These are phyloP conservation scores for Frankliniella intonsa DNA, from an alignment of 2,888 invertebrate genomes.

Conservation along the genomic window DNA sequence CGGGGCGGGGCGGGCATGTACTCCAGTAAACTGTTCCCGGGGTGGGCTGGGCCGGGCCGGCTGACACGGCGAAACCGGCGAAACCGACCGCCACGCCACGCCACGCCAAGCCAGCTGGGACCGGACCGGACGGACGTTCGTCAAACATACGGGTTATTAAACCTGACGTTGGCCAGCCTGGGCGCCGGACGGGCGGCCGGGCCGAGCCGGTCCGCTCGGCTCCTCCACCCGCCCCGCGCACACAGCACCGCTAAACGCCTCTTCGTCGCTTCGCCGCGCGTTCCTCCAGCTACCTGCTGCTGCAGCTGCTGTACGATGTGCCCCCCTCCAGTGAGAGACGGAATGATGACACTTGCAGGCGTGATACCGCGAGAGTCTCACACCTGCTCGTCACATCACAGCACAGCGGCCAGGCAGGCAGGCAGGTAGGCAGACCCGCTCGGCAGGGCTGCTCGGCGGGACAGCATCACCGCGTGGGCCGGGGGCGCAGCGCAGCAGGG, in stretches of 20 bases:
- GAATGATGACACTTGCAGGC: too few species aligned
- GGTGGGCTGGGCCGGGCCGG: too few species aligned
- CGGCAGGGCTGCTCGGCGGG: background rate
- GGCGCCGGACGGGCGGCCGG: too few species aligned
- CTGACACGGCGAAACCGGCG: too few species aligned
- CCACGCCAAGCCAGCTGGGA: background rate
- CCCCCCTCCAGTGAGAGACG: too few species aligned
- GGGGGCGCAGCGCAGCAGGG: too few species aligned
- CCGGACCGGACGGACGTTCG: background rate
- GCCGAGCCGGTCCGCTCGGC: too few species aligned
- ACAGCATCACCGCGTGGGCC: too few species aligned
- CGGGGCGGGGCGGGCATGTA: too few species aligned
- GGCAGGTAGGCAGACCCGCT: too few species aligned
- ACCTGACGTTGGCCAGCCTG: background rate
- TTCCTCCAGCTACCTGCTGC: background rate
- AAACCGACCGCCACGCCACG: background rate
- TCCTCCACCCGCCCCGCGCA: too few species aligned
- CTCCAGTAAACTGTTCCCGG: too few species aligned
- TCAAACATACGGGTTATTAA: background rate
- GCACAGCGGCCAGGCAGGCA: background rate
- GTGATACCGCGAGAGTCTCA: background rate
- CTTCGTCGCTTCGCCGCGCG: background rate
- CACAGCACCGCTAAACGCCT: constrained; percentile 4
- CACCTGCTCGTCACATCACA: background rate
- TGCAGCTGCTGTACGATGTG: background rate